Evolutionary conservation across 1,140 invertebrate genomes (phyloP).

Genomic region (Drosophila jambulina): DNA sequence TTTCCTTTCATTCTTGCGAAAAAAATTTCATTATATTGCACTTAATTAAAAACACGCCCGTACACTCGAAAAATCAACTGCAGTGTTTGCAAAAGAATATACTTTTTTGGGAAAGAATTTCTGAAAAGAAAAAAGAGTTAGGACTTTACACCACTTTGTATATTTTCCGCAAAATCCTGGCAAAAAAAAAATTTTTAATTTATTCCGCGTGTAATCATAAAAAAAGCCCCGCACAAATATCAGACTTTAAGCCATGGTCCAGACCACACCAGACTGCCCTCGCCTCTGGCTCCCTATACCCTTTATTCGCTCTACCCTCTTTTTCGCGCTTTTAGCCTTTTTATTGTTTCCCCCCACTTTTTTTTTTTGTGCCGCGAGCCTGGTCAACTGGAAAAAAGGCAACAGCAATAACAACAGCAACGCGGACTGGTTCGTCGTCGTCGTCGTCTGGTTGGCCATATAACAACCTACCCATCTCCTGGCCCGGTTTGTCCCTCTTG

Average conservation of each 20-base stretch:
- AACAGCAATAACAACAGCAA: conserved; percentile 42
- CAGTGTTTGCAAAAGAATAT: too few species aligned
- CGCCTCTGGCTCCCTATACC: not conserved
- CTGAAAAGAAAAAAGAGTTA: not conserved
- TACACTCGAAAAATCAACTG: conserved; percentile 21
- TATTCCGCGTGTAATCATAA: conserved; percentile 13
- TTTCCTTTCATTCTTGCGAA: conserved; percentile 24
- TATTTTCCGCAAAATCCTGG: not conserved
- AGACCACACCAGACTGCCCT: conserved; percentile 7
- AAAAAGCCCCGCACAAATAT: conserved; percentile 27
- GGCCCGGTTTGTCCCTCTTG: conserved; percentile 12
- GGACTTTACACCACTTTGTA: not conserved
- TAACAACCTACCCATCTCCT: conserved; percentile 19
- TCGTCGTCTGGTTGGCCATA: conserved; percentile 37
- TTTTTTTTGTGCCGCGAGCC: conserved; percentile 48
- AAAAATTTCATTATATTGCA: conserved; percentile 71
- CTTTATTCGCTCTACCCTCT: conserved; percentile 12
- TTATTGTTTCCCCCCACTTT: conserved; percentile 16
- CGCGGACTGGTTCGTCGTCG: conserved; percentile 15
- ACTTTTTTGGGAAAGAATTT: too few species aligned
- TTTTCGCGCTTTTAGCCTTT: conserved; percentile 48
- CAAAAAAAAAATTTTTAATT: not conserved
- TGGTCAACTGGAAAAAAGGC: conserved; percentile 81
- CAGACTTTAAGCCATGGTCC: conserved; percentile 40
- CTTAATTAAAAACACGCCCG: conserved; percentile 77